Percentiles rank a stretch among this genome's conserved stretches.
These are phyloP conservation scores for Pandion haliaetus DNA, from an alignment of 2,113 vertebrate species.

Conservation along the genomic window DNA sequence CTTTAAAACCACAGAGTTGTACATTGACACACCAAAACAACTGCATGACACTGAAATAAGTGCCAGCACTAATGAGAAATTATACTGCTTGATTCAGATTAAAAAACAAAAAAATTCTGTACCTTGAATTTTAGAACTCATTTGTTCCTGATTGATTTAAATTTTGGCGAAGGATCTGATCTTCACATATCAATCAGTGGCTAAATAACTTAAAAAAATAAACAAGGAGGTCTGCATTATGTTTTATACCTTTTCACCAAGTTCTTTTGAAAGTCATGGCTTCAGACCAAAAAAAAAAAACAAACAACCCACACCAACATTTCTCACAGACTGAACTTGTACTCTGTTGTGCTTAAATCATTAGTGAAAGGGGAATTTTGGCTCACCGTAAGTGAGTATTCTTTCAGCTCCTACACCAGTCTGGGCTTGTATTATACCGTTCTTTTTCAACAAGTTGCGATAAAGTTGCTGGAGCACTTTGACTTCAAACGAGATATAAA, in stretches of 20 bases:
- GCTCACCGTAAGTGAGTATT: background rate
- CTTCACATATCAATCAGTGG: background rate
- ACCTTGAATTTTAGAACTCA: background rate
- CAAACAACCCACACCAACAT: background rate
- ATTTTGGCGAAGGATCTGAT: background rate
- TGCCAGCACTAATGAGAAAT: background rate
- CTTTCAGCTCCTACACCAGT: background rate
- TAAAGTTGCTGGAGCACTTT: background rate
- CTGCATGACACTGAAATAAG: background rate
- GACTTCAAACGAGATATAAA: background rate
- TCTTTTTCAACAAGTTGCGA: background rate
- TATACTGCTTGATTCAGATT: background rate
- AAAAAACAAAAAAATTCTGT: background rate
- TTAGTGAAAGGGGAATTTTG: background rate
- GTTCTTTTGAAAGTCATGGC: conserved; percentile 22
- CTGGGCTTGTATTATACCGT: background rate
- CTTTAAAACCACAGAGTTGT: background rate
- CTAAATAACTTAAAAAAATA: background rate
- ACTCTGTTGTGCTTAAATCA: background rate
- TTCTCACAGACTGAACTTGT: background rate
- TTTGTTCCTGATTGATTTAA: background rate
- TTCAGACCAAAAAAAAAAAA: background rate
- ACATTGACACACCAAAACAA: background rate
- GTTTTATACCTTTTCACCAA: background rate
- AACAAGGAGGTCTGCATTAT: background rate